Evolutionary conservation across 1,140 invertebrate species (phyloP).

Genomic region (Pissodes strobi): DNA sequence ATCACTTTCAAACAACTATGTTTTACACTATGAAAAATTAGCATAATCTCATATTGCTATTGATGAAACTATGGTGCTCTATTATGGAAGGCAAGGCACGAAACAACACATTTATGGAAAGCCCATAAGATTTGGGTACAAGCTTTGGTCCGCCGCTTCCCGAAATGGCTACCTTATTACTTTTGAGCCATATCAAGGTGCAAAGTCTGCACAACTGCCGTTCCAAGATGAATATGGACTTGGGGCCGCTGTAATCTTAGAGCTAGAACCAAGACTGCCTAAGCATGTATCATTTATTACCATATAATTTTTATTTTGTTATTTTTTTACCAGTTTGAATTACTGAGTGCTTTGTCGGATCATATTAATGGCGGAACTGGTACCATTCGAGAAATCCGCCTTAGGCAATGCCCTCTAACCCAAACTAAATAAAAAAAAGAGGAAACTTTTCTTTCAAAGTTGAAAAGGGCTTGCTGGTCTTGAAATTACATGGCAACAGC

Average conservation of each 20-base stretch:
- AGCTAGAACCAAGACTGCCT: neutral
- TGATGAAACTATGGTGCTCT: too few relatives aligned
- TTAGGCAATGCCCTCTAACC: neutral
- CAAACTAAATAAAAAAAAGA: neutral
- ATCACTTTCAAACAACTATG: slow-evolving; percentile 16
- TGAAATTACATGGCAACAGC: slow-evolving; percentile 7
- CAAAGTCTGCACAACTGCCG: neutral
- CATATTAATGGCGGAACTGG: neutral
- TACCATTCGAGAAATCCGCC: too few relatives aligned
- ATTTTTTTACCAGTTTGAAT: slow-evolving; percentile 3
- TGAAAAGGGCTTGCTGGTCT: neutral
- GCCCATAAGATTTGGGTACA: too few relatives aligned
- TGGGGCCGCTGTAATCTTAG: too few relatives aligned
- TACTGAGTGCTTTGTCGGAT: neutral
- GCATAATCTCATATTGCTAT: neutral
- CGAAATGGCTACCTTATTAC: slow-evolving; percentile 37
- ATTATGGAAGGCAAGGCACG: slow-evolving; percentile 19
- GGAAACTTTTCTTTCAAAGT: neutral
- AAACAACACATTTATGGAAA: slow-evolving; percentile 41
- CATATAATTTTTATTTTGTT: slow-evolving; percentile 4
- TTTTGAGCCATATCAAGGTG: too few relatives aligned
- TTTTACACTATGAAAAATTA: neutral
- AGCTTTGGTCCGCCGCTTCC: slow-evolving; percentile 31
- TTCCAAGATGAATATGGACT: too few relatives aligned
- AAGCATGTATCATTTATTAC: neutral